phyloP scores from a whole-genome alignment of 2,888 invertebrate species.

The Zaprionus obscuricornis region DNA sequence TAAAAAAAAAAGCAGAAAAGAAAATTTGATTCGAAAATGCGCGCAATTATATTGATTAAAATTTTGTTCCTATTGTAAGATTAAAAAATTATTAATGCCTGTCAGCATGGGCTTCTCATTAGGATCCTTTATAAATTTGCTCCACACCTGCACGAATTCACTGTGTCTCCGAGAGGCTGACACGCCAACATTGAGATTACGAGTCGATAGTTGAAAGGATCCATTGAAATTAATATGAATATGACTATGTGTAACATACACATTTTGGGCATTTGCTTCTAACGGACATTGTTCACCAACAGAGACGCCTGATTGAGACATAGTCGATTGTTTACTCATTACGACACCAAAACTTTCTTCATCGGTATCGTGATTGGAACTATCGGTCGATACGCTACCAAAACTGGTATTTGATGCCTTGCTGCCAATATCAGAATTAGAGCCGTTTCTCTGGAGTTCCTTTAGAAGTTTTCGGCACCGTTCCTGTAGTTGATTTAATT shows the following conservation, averaged over 20 bases:
- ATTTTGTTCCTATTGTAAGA: constrained; percentile 26
- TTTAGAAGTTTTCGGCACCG: constrained; percentile 39
- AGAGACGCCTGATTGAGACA: neutral
- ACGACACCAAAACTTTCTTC: constrained; percentile 1
- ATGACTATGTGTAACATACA: constrained; percentile 55
- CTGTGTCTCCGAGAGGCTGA: constrained; percentile 24
- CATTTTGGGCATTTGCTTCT: constrained; percentile 19
- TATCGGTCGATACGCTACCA: constrained; percentile 1
- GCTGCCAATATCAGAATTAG: neutral
- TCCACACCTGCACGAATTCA: constrained; percentile 58
- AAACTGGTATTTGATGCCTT: constrained; percentile 13
- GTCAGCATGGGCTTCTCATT: constrained; percentile 34
- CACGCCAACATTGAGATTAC: constrained; percentile 18
- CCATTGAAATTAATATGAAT: constrained; percentile 54
- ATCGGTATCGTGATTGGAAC: neutral
- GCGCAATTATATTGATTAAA: neutral
- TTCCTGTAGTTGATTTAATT: constrained; percentile 38
- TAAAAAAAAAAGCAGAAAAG: too few relatives aligned
- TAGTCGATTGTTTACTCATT: constrained; percentile 22
- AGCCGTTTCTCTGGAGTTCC: constrained; percentile 32
- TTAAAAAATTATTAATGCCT: constrained; percentile 34
- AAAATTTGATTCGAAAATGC: too few relatives aligned
- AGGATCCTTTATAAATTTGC: constrained; percentile 39
- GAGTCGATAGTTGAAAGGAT: constrained; percentile 17
- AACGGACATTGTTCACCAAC: neutral